Base-by-base conservation (phyloP, 2,888 invertebrate genomes). In the Ectemnius continuus region DNA sequence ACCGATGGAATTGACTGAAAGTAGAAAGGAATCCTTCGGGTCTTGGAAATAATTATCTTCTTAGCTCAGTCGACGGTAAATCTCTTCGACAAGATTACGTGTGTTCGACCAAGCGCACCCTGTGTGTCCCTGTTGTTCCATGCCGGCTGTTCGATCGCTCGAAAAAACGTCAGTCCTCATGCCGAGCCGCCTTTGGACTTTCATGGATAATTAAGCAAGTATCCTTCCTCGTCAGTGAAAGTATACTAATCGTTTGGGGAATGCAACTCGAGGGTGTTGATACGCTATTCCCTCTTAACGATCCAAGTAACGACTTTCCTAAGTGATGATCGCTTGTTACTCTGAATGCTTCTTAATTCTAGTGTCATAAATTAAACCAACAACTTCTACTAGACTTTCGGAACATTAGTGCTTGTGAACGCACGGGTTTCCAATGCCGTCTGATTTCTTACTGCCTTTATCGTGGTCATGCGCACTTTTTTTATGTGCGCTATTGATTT, bases 31-130 rank as follows among this genome's bases (percentile, higher is more conserved):
- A 62, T 47, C 65, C 45, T 65, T 14, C 16, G 18, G 28, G 26
- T 36, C 45, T 11, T 59, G 20, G 47, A 60, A 68, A 76, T 76
- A 73, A 78, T 73, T 73, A 76, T 78, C 76, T 59, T 67, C 78
- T 78, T 78, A 76, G 70, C 45, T 46, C 28, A 23, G 71, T 69
- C 57, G 57, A 62, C 58, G 66, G 61, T 48, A 67, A 67, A 67
- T 57, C 61, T 36, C 36, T 61, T 62, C 14, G 71, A 59, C 28
- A 67, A 70, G 70, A 70, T 69, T 36, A 48, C 68, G 52, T 57
- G 64, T 47, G 62, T 48, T 47, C 73, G 57, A 48, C 59, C 62
- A 60, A 36, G 18, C 67, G 26, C 65, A 47, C 46, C 45, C 18
- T 16, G 16, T 11, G 59, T 28, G 14, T 56, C 26, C 46, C 28